Percentiles rank a stretch among this genome's conserved stretches.
These are phyloP conservation scores for Sogatella furcifera DNA, from an alignment of 1,140 invertebrate genomes.

Conservation along the genomic window DNA sequence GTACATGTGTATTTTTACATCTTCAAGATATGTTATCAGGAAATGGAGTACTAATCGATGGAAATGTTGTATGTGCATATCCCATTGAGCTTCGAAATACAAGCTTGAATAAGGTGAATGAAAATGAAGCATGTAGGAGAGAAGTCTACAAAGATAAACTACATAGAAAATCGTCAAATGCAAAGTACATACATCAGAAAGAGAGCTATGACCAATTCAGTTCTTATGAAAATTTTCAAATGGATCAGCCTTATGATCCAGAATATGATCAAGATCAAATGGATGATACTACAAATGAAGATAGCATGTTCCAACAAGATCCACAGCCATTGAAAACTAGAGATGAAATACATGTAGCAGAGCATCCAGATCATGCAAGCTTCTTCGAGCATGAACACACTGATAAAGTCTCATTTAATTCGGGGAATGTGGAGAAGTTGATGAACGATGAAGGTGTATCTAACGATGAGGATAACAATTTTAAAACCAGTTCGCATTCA, in stretches of 20 bases:
- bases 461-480: too few species aligned
- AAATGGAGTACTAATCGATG: constrained; percentile 17
- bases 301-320: too few species aligned
- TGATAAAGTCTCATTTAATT: too few species aligned
- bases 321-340: too few species aligned
- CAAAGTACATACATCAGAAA: constrained; percentile 3
- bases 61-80: constrained; percentile 18
- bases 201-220: constrained; percentile 1
- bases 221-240: background rate
- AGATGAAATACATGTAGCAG: too few species aligned
- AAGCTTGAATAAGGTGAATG: constrained; percentile 18
- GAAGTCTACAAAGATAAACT: constrained; percentile 5
- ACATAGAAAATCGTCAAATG: background rate
- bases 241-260: background rate
- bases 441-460: too few species aligned
- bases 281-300: background rate
- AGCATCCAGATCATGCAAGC: too few species aligned
- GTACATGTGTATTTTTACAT: constrained; percentile 22
- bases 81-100: constrained; percentile 18
- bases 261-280: background rate
- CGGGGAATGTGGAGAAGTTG: too few species aligned
- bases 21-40: constrained; percentile 24
- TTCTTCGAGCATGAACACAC: too few species aligned
- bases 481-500: too few species aligned
- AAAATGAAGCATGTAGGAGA: constrained; percentile 21